Base-by-base conservation (phyloP, 2,797 vertebrate species). In the Thalassophryne amazonica region DNA sequence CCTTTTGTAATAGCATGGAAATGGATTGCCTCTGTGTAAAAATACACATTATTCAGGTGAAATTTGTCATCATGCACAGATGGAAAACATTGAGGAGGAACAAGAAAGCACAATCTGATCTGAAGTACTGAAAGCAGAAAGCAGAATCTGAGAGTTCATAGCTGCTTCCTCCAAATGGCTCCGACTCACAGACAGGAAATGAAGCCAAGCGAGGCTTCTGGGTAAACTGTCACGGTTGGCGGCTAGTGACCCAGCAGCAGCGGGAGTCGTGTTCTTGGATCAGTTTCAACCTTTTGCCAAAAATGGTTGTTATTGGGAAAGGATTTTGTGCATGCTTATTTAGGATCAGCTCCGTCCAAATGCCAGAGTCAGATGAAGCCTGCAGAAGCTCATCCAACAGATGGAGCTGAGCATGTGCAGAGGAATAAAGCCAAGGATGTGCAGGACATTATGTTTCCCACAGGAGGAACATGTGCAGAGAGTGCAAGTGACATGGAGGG, bases 341-440 rank as follows among this genome's bases (percentile, higher is more conserved):
- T 66, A n/a, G 73, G 81, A 81, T 86, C 73, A 76, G 72, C 56
- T 3, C 10, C 2, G 12, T 60, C 60, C 77, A 81, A 77, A 73
- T 83, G 73, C 76, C 67, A 72, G 57, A 56, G 41, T 17, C 54
- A 34, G 63, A 62, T 57, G 25, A 66, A 23, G 46, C 43, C 62
- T 10, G 22, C 65, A 23, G 47, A 42, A n/a, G 46, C 28, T 72
- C 22, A 51, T 54, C 51, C n/a, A 38, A 36, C 74, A 67, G 67
- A 78, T 58, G 63, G 73, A 68, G 2, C 30, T 9, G 27, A 33
- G 56, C 47, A 59, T 2, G 40, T 30, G 57, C 19, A 7, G 29
- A 31, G 0, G 42, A 38, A 66, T 49, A 9, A 36, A 0, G 25
- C 16, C 5, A 15, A 13, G 22, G 21, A 18, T 14, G 23, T 9